Evolutionary conservation across 1,140 invertebrate species (phyloP).

Genomic region (Drosophila tsacasi): DNA sequence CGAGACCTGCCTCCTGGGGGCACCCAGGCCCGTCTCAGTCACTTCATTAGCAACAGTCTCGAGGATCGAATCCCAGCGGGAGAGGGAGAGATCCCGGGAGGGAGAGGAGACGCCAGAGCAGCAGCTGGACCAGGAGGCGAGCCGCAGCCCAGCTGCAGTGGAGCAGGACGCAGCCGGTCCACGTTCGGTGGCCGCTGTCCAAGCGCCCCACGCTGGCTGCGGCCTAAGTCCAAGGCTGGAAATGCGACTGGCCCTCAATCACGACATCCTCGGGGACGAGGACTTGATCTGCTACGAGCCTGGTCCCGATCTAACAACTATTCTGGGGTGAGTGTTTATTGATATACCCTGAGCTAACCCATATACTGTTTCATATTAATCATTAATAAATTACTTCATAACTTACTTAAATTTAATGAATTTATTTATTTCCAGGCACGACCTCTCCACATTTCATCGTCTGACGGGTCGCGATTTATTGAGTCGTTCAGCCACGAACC

Average conservation of each 20-base stretch:
- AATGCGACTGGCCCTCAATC: slow-evolving; percentile 87
- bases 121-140: slow-evolving; percentile 7
- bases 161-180: slow-evolving; percentile 56
- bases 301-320: slow-evolving; percentile 85
- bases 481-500: slow-evolving; percentile 84
- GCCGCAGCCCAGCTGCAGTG: slow-evolving; percentile 57
- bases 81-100: slow-evolving; percentile 15
- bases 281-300: slow-evolving; percentile 85
- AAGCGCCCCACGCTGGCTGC: slow-evolving; percentile 75
- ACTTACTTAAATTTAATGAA: too few relatives aligned
- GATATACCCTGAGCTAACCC: too few relatives aligned
- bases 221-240: slow-evolving; percentile 87
- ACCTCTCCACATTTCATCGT: slow-evolving; percentile 85
- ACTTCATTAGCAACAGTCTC: slow-evolving; percentile 84
- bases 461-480: slow-evolving; percentile 85
- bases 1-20: slow-evolving; percentile 82
- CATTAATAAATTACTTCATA: neutral
- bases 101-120: neutral
- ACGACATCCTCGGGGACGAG: slow-evolving; percentile 85
- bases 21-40: slow-evolving; percentile 69
- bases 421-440: slow-evolving; percentile 62
- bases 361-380: neutral
- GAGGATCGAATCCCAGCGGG: slow-evolving; percentile 60
- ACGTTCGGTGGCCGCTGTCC: slow-evolving; percentile 86
- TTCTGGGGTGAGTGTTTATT: too few relatives aligned